Evolutionary conservation across 2,888 invertebrate species (phyloP).

Genomic region (Parelbella ahira): DNA sequence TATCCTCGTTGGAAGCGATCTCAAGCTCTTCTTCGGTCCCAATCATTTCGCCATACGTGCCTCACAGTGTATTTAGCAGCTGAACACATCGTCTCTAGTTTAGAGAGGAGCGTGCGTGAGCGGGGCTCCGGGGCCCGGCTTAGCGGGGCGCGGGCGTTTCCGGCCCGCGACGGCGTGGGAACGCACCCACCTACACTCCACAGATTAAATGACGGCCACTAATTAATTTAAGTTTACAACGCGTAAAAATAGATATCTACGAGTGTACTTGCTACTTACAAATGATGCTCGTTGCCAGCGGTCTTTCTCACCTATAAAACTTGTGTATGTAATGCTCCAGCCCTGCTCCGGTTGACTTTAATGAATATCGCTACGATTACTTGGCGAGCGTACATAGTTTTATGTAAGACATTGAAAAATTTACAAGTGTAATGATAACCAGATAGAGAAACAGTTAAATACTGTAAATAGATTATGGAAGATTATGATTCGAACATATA

Average conservation of each 20-base stretch:
- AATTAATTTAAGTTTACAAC: conserved; percentile 70
- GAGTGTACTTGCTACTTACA: conserved; percentile 33
- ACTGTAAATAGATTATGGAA: too few relatives aligned
- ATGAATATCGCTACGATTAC: too few relatives aligned
- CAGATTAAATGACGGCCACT: conserved; percentile 72
- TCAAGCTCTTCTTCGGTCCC: too few relatives aligned
- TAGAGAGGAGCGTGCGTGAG: conserved; percentile 69
- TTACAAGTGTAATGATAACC: too few relatives aligned
- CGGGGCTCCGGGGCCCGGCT: conserved; percentile 64
- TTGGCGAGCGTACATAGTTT: too few relatives aligned
- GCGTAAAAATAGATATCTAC: conserved; percentile 58
- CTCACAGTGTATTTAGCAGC: conserved; percentile 58
- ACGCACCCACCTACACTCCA: conserved; percentile 71
- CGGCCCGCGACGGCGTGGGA: conserved; percentile 77
- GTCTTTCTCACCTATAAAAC: too few relatives aligned
- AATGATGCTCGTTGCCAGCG: background rate
- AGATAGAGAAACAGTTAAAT: too few relatives aligned
- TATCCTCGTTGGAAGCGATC: too few relatives aligned
- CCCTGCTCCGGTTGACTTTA: too few relatives aligned
- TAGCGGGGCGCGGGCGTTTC: conserved; percentile 59
- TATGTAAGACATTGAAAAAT: too few relatives aligned
- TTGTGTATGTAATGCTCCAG: too few relatives aligned
- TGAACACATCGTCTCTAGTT: conserved; percentile 43
- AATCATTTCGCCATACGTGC: conserved; percentile 70
- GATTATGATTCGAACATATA: too few relatives aligned